Evolutionary conservation across 2,113 vertebrate genomes (phyloP).

Genomic region (Pyrgilauda ruficollis): DNA sequence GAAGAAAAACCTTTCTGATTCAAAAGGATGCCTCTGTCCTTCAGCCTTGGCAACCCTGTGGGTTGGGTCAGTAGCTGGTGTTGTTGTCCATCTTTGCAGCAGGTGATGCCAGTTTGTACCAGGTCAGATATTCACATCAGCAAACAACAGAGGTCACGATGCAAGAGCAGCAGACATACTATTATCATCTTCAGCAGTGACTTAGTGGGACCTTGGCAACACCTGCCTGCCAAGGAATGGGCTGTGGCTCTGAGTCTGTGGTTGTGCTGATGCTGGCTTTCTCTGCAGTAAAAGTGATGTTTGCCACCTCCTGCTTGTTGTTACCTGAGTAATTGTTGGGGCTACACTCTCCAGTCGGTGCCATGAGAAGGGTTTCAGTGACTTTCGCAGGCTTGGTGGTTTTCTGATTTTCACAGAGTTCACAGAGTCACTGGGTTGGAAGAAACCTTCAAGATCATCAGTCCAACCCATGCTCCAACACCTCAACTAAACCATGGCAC

Average conservation of each 20-base stretch:
- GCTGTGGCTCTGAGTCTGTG: not conserved
- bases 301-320: not conserved
- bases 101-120: not conserved
- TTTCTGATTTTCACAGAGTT: not conserved
- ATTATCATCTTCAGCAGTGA: not conserved
- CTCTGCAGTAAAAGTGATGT: not conserved
- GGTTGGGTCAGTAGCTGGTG: not conserved
- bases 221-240: not conserved
- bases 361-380: not conserved
- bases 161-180: not conserved
- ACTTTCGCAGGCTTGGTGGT: not conserved
- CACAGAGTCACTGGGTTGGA: not conserved
- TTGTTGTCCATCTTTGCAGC: not conserved
- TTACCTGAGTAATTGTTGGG: not conserved
- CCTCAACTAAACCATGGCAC: not conserved
- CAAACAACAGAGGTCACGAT: not conserved
- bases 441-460: not conserved
- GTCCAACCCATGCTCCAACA: not conserved
- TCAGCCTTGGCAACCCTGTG: not conserved
- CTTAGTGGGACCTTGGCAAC: not conserved
- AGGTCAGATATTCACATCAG: not conserved
- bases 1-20: not conserved
- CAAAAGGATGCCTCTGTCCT: not conserved
- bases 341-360: accelerated
- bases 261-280: not conserved